A percentile compares a stretch with the other conserved stretches of the same genome.
These are phyloP conservation scores for Horisme vitalbata DNA, from an alignment of 2,888 invertebrate genomes.

Conservation along the genomic window DNA sequence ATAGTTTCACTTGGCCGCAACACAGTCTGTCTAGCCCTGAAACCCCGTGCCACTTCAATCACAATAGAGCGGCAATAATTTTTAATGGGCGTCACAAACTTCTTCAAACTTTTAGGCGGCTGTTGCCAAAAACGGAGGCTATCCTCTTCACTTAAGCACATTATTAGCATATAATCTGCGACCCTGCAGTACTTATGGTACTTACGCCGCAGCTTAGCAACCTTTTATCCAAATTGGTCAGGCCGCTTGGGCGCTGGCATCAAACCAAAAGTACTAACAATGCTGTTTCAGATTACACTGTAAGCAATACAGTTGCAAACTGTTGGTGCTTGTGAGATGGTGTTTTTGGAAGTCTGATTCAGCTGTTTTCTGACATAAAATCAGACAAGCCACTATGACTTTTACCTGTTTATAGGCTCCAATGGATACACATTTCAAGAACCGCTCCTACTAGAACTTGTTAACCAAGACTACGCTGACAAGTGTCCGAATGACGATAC, in stretches of 20 bases:
- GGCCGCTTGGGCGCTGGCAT: slow-evolving; percentile 29
- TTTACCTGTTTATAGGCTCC: too few species aligned
- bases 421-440: too few species aligned
- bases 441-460: too few species aligned
- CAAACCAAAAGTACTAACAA: slow-evolving; percentile 29
- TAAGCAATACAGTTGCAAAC: too few species aligned
- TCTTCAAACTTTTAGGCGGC: slow-evolving; percentile 21
- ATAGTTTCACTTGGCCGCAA: not conserved
- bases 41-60: slow-evolving; percentile 3
- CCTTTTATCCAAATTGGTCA: slow-evolving; percentile 36
- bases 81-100: slow-evolving; percentile 28
- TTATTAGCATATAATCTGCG: slow-evolving; percentile 35
- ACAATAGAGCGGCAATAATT: slow-evolving; percentile 24
- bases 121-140: slow-evolving; percentile 29
- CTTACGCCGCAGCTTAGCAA: slow-evolving; percentile 24
- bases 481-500: too few species aligned
- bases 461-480: too few species aligned
- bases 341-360: too few species aligned
- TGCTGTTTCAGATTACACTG: slow-evolving; percentile 15
- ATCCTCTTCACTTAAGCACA: slow-evolving; percentile 32
- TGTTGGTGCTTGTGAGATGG: too few species aligned
- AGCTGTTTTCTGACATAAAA: too few species aligned
- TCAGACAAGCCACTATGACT: too few species aligned
- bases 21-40: not conserved
- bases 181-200: slow-evolving; percentile 23